Percentiles rank a stretch among this genome's conserved stretches.
These are phyloP conservation scores for Syncerus caffer DNA, from an alignment of 2,797 vertebrate species.

Conservation along the genomic window DNA sequence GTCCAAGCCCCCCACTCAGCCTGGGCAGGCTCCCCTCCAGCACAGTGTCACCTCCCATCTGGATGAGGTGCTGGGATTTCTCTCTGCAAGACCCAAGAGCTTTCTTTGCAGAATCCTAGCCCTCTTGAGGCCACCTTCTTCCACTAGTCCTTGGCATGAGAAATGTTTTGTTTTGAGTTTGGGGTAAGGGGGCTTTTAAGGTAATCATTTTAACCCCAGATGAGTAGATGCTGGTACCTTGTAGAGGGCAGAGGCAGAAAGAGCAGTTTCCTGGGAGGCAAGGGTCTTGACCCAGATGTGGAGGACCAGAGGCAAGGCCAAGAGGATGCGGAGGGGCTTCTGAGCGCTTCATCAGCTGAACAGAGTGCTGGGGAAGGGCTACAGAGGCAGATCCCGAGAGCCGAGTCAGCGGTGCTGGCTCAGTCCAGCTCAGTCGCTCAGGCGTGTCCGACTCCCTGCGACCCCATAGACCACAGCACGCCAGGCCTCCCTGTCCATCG, in stretches of 20 bases:
- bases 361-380: neutral
- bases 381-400: neutral
- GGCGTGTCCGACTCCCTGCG: fast-evolving
- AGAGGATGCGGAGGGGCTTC: neutral
- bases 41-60: neutral
- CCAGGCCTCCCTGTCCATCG: neutral
- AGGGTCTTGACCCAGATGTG: neutral
- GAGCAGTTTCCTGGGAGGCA: neutral
- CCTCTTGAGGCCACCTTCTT: fast-evolving
- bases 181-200: neutral
- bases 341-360: neutral
- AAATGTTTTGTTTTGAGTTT: neutral
- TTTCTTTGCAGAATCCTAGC: neutral
- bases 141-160: neutral
- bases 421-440: neutral
- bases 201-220: neutral
- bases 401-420: neutral
- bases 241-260: neutral
- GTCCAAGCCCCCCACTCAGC: neutral
- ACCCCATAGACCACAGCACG: neutral
- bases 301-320: neutral
- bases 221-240: too few species aligned
- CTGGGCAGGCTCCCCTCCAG: fast-evolving
- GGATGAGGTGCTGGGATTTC: neutral
- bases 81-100: neutral